Conservation (phyloP, 2,888 invertebrate genomes). For the Lepidochitona cinerea region DNA sequence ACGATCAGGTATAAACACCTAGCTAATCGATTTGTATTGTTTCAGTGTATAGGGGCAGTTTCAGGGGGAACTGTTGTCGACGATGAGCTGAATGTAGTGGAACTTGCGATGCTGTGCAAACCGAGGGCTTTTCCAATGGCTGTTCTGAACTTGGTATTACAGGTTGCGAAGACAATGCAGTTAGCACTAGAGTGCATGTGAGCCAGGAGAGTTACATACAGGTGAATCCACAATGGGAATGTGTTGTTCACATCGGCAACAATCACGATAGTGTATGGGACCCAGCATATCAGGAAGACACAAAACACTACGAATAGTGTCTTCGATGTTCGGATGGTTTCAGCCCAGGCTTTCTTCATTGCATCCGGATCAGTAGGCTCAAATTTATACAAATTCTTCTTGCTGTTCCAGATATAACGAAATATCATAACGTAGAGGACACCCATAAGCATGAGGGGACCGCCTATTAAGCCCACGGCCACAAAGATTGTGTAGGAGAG, state of each 20-base stretch:
- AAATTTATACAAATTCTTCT: conserved; percentile 45
- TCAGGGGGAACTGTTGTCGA: too few species aligned
- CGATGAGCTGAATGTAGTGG: too few species aligned
- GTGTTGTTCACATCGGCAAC: conserved; percentile 43
- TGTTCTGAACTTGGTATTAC: conserved; percentile 46
- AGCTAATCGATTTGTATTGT: too few species aligned
- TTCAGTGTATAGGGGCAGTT: too few species aligned
- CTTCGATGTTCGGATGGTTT: conserved; percentile 48
- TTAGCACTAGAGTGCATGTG: conserved; percentile 59
- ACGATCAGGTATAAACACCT: too few species aligned
- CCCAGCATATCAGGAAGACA: conserved; percentile 59
- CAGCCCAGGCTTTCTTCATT: conserved; percentile 43
- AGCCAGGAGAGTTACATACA: conserved; percentile 57
- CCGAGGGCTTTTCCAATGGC: conserved; percentile 27
- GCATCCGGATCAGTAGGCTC: conserved; percentile 34
- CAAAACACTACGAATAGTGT: conserved; percentile 55
- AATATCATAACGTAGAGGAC: conserved; percentile 53
- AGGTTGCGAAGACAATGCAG: conserved; percentile 49
- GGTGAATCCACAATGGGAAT: conserved; percentile 46
- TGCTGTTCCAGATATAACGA: conserved; percentile 46
- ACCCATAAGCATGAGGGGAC: conserved; percentile 47
- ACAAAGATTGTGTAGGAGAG: conserved; percentile 59
- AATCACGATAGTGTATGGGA: conserved; percentile 58
- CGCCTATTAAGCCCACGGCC: conserved; percentile 45
- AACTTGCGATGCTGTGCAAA: too few species aligned